Evolutionary conservation across 1,140 invertebrate species (phyloP), one percentile per base, ranked within the genome.

Genomic region (Lasioglossum baleicum): DNA sequence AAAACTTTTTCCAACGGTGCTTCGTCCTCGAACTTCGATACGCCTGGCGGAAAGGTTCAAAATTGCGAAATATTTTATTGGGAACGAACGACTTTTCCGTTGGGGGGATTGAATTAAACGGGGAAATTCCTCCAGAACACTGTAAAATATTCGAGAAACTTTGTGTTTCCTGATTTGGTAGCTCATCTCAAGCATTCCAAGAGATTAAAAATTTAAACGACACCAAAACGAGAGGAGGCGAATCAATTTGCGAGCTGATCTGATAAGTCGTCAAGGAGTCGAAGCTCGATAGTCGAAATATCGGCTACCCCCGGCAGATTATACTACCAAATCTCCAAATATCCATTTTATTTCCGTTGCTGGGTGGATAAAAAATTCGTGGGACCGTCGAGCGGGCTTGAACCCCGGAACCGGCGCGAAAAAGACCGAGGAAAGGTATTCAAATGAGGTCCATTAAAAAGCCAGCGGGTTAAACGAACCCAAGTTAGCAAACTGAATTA

Each of bases 401-500:
- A 31, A 31, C 22, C 60, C 26, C 60, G 22, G 8, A 10, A 26
- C 11, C 60, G 11, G 26, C 10, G 22, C 35, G 20, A 42, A 44
- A 44, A 44, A 40, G 40, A 66, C 20, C 64, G 64, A 40, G 64
- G 40, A 66, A 20, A 44, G 64, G 64, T 66, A 66, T 66, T 66
- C 64, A 66, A 66, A 66, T 66, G 64, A 66, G 64, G 40, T 66
- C 64, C 64, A 66, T 66, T 66, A 66, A 66, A 66, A 66, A 66
- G 64, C 64, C 64, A 44, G 40, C 40, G 40, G 64, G 64, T 44
- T 66, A 66, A 66, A 66, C 64, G 64, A 66, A 44, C 40, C 64
- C 40, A 44, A 66, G 40, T 66, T 66, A 66, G 64, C 64, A 66
- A 66, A 66, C 64, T 66, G 64, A 66, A 66, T 66, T 66, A 66